phyloP scores from a whole-genome alignment of 2,113 vertebrate species.

The Phaethornis superciliosus region DNA sequence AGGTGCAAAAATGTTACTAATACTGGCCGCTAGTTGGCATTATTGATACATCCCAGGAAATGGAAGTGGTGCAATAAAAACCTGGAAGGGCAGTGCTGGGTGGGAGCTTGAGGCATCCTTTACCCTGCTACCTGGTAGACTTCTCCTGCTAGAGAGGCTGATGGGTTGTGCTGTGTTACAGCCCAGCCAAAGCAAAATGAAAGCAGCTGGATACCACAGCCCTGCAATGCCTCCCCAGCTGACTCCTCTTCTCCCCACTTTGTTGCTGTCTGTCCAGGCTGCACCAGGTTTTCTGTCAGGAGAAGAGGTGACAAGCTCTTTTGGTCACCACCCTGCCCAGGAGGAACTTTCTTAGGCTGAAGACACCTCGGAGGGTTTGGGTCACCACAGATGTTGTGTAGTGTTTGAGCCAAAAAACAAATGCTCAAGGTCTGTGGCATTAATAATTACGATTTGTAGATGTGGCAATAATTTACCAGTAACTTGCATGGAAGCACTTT shows the following conservation, averaged over 20 bases:
- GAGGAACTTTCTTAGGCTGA: conserved; percentile 2
- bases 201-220: not conserved
- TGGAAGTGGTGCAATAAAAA: not conserved
- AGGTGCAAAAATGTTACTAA: not conserved
- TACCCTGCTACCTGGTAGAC: rapidly evolving
- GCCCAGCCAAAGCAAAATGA: not conserved
- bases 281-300: not conserved
- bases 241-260: not conserved
- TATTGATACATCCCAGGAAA: not conserved
- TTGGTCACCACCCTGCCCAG: not conserved
- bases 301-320: not conserved
- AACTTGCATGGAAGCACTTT: not conserved
- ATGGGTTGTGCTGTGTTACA: not conserved
- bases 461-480: conserved; percentile 37
- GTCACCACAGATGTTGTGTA: not conserved
- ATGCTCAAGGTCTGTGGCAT: not conserved
- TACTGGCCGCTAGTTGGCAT: conserved; percentile 48
- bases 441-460: conserved; percentile 17
- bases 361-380: not conserved
- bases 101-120: not conserved
- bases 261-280: not conserved
- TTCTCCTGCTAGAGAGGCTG: not conserved
- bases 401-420: not conserved
- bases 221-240: not conserved
- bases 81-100: rapidly evolving